Evolutionary conservation across 1,140 invertebrate genomes (phyloP), one percentile per base, ranked within the genome.

Genomic region (Eurosta solidaginis): DNA sequence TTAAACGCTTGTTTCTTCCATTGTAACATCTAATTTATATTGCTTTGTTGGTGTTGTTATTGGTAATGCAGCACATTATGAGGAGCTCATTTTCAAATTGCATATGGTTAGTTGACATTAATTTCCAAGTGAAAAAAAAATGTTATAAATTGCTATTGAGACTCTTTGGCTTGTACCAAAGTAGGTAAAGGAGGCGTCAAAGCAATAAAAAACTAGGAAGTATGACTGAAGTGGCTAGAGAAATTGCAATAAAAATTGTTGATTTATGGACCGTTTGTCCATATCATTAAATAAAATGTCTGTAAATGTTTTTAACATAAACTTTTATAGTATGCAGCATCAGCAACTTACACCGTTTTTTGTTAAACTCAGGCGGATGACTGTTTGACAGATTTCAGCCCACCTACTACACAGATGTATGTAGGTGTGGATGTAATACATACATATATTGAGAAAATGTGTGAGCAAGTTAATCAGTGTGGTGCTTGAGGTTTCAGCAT

Each of bases 221-320:
- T 54, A 3, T 29, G 17, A 25, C 50, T 25, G 50, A 54, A 54
- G 50, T 29, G 25, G 50, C 50, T 10, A 27, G 50, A 54, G 50
- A 54, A 54, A 54, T 20, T 54, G 50, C 50, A 54, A 54, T 54
- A 10, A 54, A 25, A 29, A 54, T 54, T 54, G 50, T 54, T 54
- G 50, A 54, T 54, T 27, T 54, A 54, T 54, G 50, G 50, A n/a
- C 22, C 50, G 25, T 27, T 4, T 54, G 50, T 29, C n/a, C 50
- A 54, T 54, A 6, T 9, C 14, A 54, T 54, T 22, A 54, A 54
- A 25, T 54, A 27, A 25, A 54, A 54, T 44, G 50, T 14, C 22
- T 22, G 45, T 3, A 17, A 5, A 49, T 7, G 2, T 54, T 0
- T 54, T 2, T 12, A 29, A 9, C 14, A 27, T 54, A 27, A 10